Percentiles rank a stretch among this genome's conserved stretches.
These are phyloP conservation scores for Indicator indicator DNA, from an alignment of 2,113 vertebrate species.

Conservation along the genomic window DNA sequence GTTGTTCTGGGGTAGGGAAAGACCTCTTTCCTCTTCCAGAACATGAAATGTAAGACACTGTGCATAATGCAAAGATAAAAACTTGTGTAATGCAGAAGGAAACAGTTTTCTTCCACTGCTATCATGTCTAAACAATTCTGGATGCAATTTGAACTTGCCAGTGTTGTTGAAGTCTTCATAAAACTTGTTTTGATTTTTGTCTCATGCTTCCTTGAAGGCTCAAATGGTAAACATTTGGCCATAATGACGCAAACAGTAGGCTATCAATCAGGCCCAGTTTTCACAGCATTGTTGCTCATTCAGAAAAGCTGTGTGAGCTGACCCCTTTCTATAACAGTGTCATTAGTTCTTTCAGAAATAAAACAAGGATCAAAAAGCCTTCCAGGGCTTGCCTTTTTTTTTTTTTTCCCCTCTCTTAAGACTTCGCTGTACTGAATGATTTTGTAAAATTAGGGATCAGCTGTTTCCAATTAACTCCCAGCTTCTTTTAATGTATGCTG, in stretches of 20 bases:
- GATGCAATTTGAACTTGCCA: conserved; percentile 53
- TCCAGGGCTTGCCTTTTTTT: not conserved
- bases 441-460: conserved; percentile 54
- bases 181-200: conserved; percentile 73
- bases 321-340: conserved; percentile 64
- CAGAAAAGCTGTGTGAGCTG: conserved; percentile 73
- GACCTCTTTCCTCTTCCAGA: not conserved
- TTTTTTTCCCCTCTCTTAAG: conserved; percentile 54
- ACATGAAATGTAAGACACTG: not conserved
- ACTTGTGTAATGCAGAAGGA: not conserved
- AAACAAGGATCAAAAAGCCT: conserved; percentile 69
- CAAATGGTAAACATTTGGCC: conserved; percentile 71
- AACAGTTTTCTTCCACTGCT: conserved; percentile 18
- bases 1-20: not conserved
- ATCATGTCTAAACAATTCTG: conserved; percentile 64
- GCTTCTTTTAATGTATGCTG: conserved; percentile 56
- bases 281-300: conserved; percentile 73
- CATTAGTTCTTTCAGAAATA: conserved; percentile 64
- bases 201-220: conserved; percentile 64
- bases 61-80: conserved; percentile 7
- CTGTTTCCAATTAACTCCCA: conserved; percentile 63
- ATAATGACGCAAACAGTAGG: conserved; percentile 71
- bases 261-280: conserved; percentile 66
- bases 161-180: conserved; percentile 64
- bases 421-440: conserved; percentile 53